Percentiles rank a stretch among this genome's conserved stretches.
Conservation (phyloP, 2,888 invertebrate species). For the Hyalella azteca region DNA sequence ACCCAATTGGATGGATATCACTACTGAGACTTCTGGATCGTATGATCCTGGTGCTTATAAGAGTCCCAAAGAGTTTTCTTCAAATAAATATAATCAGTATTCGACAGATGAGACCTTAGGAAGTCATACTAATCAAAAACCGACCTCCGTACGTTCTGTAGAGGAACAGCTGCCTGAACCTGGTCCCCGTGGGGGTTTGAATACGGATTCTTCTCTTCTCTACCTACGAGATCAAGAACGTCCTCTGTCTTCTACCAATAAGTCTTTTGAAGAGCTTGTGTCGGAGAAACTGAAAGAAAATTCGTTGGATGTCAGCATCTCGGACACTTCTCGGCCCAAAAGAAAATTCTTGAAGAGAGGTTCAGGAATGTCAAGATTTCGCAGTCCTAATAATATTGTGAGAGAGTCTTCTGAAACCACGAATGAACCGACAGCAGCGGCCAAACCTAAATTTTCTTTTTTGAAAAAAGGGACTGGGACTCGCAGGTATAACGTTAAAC, state of each 20-base stretch:
- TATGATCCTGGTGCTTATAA: background rate
- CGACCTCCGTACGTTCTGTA: too few species aligned
- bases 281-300: background rate
- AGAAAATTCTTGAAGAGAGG: slow-evolving; percentile 45
- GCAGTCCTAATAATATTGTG: slow-evolving; percentile 23
- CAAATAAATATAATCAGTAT: too few species aligned
- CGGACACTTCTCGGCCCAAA: background rate
- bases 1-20: too few species aligned
- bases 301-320: background rate
- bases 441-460: slow-evolving; percentile 10
- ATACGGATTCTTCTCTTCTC: background rate
- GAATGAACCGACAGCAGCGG: background rate
- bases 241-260: background rate
- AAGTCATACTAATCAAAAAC: too few species aligned
- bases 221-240: background rate
- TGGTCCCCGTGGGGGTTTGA: too few species aligned
- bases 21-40: background rate
- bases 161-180: too few species aligned
- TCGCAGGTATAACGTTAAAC: background rate
- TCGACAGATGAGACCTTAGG: too few species aligned
- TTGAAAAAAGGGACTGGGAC: background rate
- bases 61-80: too few species aligned
- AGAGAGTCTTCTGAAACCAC: background rate
- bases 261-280: background rate
- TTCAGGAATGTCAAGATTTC: slow-evolving; percentile 43